Conservation (phyloP, 2,113 vertebrate species). For the Arenaria interpres region DNA sequence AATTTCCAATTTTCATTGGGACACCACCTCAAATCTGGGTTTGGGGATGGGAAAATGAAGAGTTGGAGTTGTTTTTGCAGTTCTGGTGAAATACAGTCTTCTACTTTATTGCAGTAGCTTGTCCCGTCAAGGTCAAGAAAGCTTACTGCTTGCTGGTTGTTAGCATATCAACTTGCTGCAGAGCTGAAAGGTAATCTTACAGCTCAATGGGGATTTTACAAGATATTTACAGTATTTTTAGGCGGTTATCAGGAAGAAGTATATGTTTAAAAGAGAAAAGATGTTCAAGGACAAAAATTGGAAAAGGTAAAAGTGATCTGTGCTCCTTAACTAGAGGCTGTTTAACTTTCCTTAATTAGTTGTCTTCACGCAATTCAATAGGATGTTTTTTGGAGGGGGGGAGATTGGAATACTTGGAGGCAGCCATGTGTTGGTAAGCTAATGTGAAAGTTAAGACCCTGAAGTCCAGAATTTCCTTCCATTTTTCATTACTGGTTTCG, state of each 20-base stretch:
- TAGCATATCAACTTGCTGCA: conserved; percentile 63
- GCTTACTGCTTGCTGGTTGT: conserved; percentile 44
- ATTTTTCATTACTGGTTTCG: background rate
- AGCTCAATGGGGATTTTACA: conserved; percentile 55
- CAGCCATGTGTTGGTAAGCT: background rate
- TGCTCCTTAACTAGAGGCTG: background rate
- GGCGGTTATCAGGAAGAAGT: conserved; percentile 23
- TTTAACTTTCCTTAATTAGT: background rate
- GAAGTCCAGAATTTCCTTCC: background rate
- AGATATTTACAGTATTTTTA: conserved; percentile 54
- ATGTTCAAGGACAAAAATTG: background rate
- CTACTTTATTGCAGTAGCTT: conserved; percentile 2
- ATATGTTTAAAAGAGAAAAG: background rate
- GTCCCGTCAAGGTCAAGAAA: conserved; percentile 56
- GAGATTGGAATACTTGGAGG: background rate
- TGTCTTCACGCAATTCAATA: background rate
- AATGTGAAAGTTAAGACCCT: background rate
- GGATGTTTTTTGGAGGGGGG: background rate
- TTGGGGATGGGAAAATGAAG: background rate
- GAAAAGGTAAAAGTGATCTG: background rate
- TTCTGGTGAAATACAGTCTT: background rate
- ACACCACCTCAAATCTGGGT: background rate
- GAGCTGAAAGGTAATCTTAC: conserved; percentile 64
- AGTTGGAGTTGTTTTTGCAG: background rate
- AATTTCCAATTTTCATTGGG: conserved; percentile 10